Evolutionary conservation across 2,888 invertebrate genomes (phyloP).

Genomic region (Cistogaster globosa): DNA sequence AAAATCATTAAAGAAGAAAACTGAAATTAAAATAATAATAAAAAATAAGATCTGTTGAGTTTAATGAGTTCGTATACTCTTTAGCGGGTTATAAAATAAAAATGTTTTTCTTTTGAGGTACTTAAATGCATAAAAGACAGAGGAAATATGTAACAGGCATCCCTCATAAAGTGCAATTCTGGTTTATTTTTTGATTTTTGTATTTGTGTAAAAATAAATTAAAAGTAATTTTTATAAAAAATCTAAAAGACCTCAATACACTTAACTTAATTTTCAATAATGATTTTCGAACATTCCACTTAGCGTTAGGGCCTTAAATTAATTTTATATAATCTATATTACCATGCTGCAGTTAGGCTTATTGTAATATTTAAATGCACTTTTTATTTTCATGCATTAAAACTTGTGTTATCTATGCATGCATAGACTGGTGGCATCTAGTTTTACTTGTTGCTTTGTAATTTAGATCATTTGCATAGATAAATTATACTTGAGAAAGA

Average conservation of each 20-base stretch:
- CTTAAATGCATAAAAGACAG: constrained; percentile 24
- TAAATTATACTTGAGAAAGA: constrained; percentile 54
- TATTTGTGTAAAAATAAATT: too few species aligned
- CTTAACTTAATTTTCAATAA: too few species aligned
- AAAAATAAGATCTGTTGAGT: constrained; percentile 51
- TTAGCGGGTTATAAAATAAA: constrained; percentile 63
- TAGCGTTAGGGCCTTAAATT: too few species aligned
- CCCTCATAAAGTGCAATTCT: not conserved
- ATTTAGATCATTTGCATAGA: constrained; percentile 66
- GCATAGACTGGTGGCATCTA: constrained; percentile 41
- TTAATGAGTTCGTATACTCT: constrained; percentile 60
- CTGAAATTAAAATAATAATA: constrained; percentile 21
- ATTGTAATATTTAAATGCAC: too few species aligned
- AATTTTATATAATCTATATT: too few species aligned
- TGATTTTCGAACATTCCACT: too few species aligned
- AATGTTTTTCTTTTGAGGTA: constrained; percentile 50
- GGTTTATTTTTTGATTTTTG: not conserved
- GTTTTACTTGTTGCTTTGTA: constrained; percentile 47
- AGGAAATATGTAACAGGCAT: constrained; percentile 4
- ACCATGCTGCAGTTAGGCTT: not conserved
- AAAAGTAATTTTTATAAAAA: too few species aligned
- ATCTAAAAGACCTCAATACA: too few species aligned
- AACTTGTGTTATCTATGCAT: not conserved
- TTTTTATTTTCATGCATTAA: not conserved
- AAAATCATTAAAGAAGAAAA: too few species aligned